Evolutionary conservation across 2,888 invertebrate species (phyloP), one percentile per base, ranked within the genome.

Genomic region (Epicampocera succincta): DNA sequence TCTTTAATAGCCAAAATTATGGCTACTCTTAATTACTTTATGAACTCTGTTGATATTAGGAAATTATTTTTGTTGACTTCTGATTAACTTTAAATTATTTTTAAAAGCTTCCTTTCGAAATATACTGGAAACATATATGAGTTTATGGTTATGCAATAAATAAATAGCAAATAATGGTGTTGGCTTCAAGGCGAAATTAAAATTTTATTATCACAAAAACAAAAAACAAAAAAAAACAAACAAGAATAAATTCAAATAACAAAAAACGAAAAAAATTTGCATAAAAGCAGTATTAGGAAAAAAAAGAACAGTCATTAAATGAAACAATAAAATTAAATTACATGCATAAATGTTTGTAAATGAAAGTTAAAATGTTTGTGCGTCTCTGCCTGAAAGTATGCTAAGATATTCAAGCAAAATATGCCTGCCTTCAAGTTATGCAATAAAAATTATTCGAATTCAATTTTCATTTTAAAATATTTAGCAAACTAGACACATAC

Each of bases 391-490:
- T 44, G 44, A 17, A 17, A 48, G 38, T 25, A 33, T 46, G 56
- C 19, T 50, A 40, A 42, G 52, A 15, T 33, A 68, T 48, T 71
- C 40, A 40, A n/a, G 25, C 11, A 40, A 40, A 5, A 61, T 17
- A 52, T 72, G 29, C 5, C 4, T 52, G 48, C 40, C 56, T 66
- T 40, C 12, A 56, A 74, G 38, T 44, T 63, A 80, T 68, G 60
- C 46, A 76, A 66, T 68, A 58, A 73, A 52, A 56, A 73, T 73
- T 77, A 77, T 81, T 76, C 69, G 33, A 81, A 77, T 82, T 82
- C 73, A 69, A 82, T 82, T 77, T 74, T 60, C 54, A 54, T 73
- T 74, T 77, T 73, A 61, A 66, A 82, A 73, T 65, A 73, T 74
- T 77, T 65, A 52, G 38, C 48, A 56, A 42, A 66, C 17, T n/a